These are phyloP conservation scores for Brachionichthys hirsutus DNA, from an alignment of 2,113 vertebrate genomes.

Conservation along the genomic window DNA sequence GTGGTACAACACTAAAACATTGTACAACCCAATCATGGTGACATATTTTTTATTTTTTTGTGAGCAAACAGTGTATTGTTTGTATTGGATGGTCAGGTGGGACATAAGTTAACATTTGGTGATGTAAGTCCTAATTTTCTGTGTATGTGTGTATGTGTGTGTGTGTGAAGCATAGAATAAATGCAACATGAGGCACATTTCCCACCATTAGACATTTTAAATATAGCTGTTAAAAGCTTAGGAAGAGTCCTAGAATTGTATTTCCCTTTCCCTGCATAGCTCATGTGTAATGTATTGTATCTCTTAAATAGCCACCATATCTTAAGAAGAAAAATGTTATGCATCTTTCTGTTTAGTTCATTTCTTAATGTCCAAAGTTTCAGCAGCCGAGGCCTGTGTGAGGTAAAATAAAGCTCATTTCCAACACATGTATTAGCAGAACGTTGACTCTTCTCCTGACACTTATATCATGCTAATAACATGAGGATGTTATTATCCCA, in stretches of 20 bases:
- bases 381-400: constrained; percentile 19
- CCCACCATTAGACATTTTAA: too few species aligned
- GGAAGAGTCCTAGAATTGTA: constrained; percentile 44
- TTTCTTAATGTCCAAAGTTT: constrained; percentile 19
- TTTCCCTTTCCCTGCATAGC: constrained; percentile 53
- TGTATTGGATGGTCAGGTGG: too few species aligned
- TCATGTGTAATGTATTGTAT: constrained; percentile 49
- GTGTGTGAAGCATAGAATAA: constrained; percentile 66
- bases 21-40: too few species aligned
- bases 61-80: too few species aligned
- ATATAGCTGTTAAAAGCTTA: too few species aligned
- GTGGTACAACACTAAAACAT: too few species aligned
- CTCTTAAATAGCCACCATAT: constrained; percentile 47
- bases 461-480: constrained; percentile 60
- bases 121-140: too few species aligned
- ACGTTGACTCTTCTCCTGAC: constrained; percentile 41
- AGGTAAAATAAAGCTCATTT: constrained; percentile 29
- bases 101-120: too few species aligned
- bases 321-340: constrained; percentile 20
- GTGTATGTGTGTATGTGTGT: too few species aligned
- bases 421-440: constrained; percentile 44
- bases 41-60: too few species aligned
- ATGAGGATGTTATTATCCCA: constrained; percentile 61
- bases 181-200: constrained; percentile 57
- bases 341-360: constrained; percentile 3